Base-by-base conservation (phyloP, 2,113 vertebrate genomes). In the Dasyornis broadbenti region DNA sequence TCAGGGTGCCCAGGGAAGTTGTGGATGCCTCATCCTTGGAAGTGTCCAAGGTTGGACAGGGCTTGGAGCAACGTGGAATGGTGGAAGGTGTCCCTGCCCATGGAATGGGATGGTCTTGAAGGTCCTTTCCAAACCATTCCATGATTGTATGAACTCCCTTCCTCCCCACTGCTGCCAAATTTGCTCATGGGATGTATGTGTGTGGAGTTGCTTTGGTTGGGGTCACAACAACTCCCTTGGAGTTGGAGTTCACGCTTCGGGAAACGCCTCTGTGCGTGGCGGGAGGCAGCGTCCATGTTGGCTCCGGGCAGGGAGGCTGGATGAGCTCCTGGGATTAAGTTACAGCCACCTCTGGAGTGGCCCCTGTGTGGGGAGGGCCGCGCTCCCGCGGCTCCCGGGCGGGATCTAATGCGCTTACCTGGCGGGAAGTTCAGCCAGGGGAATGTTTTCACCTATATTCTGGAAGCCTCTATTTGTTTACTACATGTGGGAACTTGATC, bases 291-390 rank as follows among this genome's bases (percentile, higher is more conserved):
- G 15, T 89, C 94, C 91, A 44, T 94, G 83, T 86, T 82, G 83
- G 86, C 92, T 65, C 15, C 9, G 40, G 10, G 82, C 78, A 17
- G 85, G 59, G 77, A 82, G 92, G 80, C 71, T 50, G 69, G 37
- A 16, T 3, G n/a, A 94, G 91, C 95, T 92, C 47, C 72, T 59
- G 90, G 90, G 78, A 63, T 95, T 91, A 33, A 82, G 21, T 97
- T 95, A 63, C 94, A 87, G 5, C 72, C 87, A 56, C 70, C 84
- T 94, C 65, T 53, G 71, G 91, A 79, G 77, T 49, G 86, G 94
- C 76, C 17, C 54, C 57, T 35, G 57, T 5, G 2, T 21, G 75
- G 53, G 79, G 39, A 76, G 53, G 33, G 35, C 24, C 54, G 50
- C 16, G 63, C 59, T 81, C 35, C 35, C 49, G 22, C 19, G 2